Evolutionary conservation across 2,888 invertebrate genomes (phyloP), one percentile per base, ranked within the genome.

Genomic region (Stenotaenia linearis): DNA sequence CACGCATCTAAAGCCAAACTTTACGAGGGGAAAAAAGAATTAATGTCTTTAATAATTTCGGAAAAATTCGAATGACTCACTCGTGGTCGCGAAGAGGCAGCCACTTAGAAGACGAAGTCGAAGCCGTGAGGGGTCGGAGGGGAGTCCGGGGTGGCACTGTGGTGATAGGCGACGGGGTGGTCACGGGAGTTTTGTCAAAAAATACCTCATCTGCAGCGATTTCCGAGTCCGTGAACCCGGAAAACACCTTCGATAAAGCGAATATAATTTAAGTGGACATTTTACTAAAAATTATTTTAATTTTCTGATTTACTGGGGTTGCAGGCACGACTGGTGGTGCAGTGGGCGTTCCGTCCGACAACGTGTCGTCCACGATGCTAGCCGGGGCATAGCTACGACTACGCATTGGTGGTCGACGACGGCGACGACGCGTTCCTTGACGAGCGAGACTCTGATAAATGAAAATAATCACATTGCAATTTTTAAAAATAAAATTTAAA

Each of bases 371-470:
- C 79, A 61, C 79, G 40, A 77, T 77, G 40, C 77, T 77, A 61
- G 82, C 77, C 15, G 85, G 85, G 69, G 85, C 83, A 82, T 84
- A 85, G 81, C 85, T 85, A 77, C 84, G 82, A 81, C 77, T 77
- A n/a, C 32, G 77, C n/a, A 77, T 37, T 28, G 37, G 10, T 40
- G 45, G 25, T 23, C 30, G 37, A 12, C n/a, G 37, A 21, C 77
- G 77, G 9, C 12, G 23, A 21, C 23, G 21, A 28, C 76, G 30
- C 12, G 45, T 45, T 18, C 45, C 45, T 30, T 30, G 25, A 18
- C 74, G 74, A 21, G 45, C 77, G 12, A 77, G 23, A 45, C 40
- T 77, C 77, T 77, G 4, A 21, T 30, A 23, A 28, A 21, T 7
- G 21, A 10, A 10, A 21, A 56, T 7, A 56, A 56, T 12, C 4